Base-by-base conservation (phyloP, 2,113 vertebrate genomes). In the Channa maculata region DNA sequence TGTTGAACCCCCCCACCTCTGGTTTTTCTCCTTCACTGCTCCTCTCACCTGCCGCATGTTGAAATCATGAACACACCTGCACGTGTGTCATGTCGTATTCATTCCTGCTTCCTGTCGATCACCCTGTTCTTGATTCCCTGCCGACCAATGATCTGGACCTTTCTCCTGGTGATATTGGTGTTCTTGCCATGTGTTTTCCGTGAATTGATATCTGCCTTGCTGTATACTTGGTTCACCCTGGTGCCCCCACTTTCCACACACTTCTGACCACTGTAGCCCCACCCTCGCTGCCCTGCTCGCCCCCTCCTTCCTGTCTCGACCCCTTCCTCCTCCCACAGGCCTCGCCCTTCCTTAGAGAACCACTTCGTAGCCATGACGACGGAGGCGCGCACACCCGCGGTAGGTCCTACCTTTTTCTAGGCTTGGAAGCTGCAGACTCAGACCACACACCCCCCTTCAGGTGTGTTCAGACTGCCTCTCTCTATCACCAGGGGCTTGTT, bases 261-360 rank as follows among this genome's bases (percentile, higher is more conserved):
- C 60, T 52, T 79, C 51, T 82, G 65, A 75, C 77, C 75, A 67
- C 73, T 93, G 86, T 93, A 96, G 95, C 95, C 93, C 94, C 95
- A 79, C 94, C 94, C 92, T 96, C 96, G 92, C 93, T 97, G 92
- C 95, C 93, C 91, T 96, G 88, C 90, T 94, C 95, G 90, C 95
- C 95, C 92, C 95, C 95, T 93, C 81, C 82, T 77, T 87, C 95
- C 93, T 97, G 93, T 96, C 94, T 95, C 93, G 94, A 93, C 93
- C 95, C 95, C 93, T 96, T 94, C 95, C 83, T 77, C 86, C 89
- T 96, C 94, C 95, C 95, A 91, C 97, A 98, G 97, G 96, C 95
- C 94, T 93, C 95, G 88, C 95, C 94, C 94, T 92, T 93, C 92
- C 93, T 90, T 94, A 96, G 64, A 94, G 95, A 94, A 94, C 94